Percentiles rank a stretch among this genome's conserved stretches.
phyloP scores from a whole-genome alignment of 2,113 vertebrate species.

The Cyprinus carpio region DNA sequence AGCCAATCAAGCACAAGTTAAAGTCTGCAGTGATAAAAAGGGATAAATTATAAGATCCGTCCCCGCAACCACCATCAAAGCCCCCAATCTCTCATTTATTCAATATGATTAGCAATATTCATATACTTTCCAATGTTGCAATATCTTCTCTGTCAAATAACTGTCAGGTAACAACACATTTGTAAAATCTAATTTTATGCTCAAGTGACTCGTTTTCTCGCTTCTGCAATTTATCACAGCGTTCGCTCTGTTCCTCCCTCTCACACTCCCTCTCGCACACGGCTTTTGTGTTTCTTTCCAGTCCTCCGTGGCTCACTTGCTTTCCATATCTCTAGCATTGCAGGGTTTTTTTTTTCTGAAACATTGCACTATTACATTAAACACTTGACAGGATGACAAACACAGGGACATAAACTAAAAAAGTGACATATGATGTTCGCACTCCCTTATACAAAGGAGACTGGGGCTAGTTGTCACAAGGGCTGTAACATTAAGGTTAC shows the following conservation, averaged over 20 bases:
- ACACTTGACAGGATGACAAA: conserved; percentile 61
- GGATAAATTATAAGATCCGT: conserved; percentile 73
- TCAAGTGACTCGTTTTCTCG: conserved; percentile 74
- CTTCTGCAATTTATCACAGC: conserved; percentile 77
- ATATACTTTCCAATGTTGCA: conserved; percentile 72
- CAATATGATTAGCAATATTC: conserved; percentile 76
- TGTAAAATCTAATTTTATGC: conserved; percentile 87
- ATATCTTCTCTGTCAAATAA: conserved; percentile 77
- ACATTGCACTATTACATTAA: conserved; percentile 64
- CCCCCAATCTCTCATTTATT: conserved; percentile 72
- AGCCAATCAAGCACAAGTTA: conserved; percentile 63
- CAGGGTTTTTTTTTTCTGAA: conserved; percentile 66
- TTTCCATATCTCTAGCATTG: conserved; percentile 60
- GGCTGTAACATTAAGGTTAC: too few species aligned
- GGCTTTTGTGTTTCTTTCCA: conserved; percentile 54
- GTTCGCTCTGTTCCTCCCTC: conserved; percentile 63
- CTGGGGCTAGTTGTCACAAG: too few species aligned
- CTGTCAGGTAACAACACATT: conserved; percentile 83
- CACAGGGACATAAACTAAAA: background rate
- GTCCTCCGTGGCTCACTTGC: conserved; percentile 61
- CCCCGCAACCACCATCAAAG: conserved; percentile 48
- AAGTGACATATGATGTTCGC: background rate
- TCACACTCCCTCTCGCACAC: conserved; percentile 52
- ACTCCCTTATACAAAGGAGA: too few species aligned
- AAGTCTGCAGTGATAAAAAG: conserved; percentile 64